Percentiles rank a stretch among this genome's conserved stretches.
Evolutionary conservation across 2,113 vertebrate genomes (phyloP).

Genomic region (Rhadina sibilatrix): DNA sequence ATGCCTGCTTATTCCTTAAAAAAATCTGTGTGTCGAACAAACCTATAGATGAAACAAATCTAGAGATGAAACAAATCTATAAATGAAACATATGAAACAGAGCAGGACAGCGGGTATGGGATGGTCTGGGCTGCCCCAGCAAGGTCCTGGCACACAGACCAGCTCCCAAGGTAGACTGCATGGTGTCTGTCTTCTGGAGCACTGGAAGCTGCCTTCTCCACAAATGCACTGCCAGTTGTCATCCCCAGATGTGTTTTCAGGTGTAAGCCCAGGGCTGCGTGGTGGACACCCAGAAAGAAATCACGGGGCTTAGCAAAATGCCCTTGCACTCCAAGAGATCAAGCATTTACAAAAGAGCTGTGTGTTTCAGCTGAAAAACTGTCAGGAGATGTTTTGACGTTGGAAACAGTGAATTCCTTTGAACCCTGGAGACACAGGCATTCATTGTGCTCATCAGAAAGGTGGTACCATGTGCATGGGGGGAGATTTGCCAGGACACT

Average conservation of each 20-base stretch:
- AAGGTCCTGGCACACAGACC: not conserved
- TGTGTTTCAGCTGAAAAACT: not conserved
- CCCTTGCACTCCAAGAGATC: not conserved
- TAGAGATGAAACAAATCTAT: not conserved
- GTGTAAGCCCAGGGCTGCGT: too few relatives aligned
- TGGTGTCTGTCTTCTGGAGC: not conserved
- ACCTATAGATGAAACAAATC: not conserved
- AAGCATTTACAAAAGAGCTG: not conserved
- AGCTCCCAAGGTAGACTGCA: not conserved
- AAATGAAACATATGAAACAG: not conserved
- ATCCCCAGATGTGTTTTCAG: not conserved
- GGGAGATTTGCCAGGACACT: not conserved
- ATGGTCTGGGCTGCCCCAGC: not conserved
- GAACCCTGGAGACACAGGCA: not conserved
- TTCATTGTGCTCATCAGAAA: not conserved
- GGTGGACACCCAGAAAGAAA: not conserved
- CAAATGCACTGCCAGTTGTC: not conserved
- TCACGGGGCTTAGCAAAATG: not conserved
- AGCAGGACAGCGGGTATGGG: not conserved
- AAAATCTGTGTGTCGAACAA: not conserved
- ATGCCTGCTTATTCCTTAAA: not conserved
- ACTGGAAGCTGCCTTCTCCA: not conserved
- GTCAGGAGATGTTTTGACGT: not conserved
- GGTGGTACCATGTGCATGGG: fast-evolving
- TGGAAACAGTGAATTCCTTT: not conserved